Evolutionary conservation across 2,888 invertebrate species (phyloP).

Genomic region (Nemurella pictetii): DNA sequence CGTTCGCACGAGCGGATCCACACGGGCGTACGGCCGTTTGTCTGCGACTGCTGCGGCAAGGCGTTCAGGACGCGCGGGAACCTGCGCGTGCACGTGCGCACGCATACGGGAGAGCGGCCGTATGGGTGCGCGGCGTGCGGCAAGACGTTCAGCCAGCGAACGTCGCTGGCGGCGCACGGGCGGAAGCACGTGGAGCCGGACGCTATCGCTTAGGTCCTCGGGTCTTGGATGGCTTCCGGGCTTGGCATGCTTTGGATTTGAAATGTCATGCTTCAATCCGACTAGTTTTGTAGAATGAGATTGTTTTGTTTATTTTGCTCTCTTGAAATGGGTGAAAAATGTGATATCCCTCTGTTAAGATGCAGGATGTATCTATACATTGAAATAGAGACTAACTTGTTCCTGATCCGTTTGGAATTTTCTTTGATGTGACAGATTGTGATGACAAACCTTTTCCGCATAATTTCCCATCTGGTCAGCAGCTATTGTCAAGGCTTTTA

Average conservation of each 20-base stretch:
- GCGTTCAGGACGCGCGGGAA: conserved; percentile 46
- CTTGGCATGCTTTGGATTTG: too few relatives aligned
- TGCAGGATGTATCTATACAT: too few relatives aligned
- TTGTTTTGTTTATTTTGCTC: too few relatives aligned
- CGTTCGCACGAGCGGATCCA: conserved; percentile 29
- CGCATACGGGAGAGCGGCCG: conserved; percentile 34
- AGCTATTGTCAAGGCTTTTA: conserved; percentile 9
- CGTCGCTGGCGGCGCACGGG: conserved; percentile 51
- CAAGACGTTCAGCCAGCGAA: conserved; percentile 52
- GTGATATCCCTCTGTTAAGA: too few relatives aligned
- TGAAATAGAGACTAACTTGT: too few relatives aligned
- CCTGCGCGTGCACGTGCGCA: conserved; percentile 24
- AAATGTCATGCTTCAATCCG: too few relatives aligned
- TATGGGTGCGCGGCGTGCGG: conserved; percentile 50
- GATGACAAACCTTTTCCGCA: not conserved
- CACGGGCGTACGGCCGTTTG: conserved; percentile 24
- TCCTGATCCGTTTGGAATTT: not conserved
- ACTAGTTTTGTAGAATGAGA: too few relatives aligned
- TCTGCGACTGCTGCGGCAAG: conserved; percentile 45
- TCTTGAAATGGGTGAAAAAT: too few relatives aligned
- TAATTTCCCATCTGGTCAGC: too few relatives aligned
- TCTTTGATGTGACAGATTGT: not conserved
- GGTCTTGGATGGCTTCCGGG: too few relatives aligned
- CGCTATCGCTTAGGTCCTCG: too few relatives aligned
- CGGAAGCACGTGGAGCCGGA: conserved; percentile 57